Conservation (phyloP, 1,140 invertebrate genomes). For the Cepaea nemoralis region DNA sequence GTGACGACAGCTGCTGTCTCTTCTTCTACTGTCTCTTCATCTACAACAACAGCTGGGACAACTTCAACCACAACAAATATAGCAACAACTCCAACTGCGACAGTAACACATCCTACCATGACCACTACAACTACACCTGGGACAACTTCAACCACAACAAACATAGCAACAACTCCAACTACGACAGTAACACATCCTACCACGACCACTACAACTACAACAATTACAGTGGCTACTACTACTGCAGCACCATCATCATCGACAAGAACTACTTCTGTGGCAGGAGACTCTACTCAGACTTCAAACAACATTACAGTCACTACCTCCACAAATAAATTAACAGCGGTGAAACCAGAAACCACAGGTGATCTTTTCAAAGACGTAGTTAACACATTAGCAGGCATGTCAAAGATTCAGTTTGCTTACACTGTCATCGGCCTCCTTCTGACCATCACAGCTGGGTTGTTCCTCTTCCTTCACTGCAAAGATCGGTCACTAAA, state of each 20-base stretch:
- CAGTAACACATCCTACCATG: background rate
- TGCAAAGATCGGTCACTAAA: slow-evolving; percentile 57
- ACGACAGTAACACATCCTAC: background rate
- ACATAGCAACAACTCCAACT: background rate
- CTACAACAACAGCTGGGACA: too few relatives aligned
- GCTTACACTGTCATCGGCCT: slow-evolving; percentile 72
- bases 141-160: background rate
- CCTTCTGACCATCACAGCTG: slow-evolving; percentile 69
- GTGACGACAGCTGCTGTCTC: too few relatives aligned
- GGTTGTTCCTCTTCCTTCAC: slow-evolving; percentile 71
- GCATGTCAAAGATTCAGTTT: slow-evolving; percentile 73
- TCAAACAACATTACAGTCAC: slow-evolving; percentile 27
- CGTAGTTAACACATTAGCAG: slow-evolving; percentile 50
- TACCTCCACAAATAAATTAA: slow-evolving; percentile 29
- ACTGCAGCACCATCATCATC: background rate
- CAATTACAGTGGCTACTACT: background rate
- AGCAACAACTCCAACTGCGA: background rate
- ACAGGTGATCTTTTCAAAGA: slow-evolving; percentile 42
- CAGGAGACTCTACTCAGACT: slow-evolving; percentile 37
- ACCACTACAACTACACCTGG: too few relatives aligned
- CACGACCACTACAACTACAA: background rate
- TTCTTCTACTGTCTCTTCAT: too few relatives aligned
- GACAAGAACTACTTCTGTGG: slow-evolving; percentile 36
- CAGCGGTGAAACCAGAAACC: slow-evolving; percentile 37
- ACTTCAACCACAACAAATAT: background rate